A percentile compares a stretch with the other conserved stretches of the same genome.
Evolutionary conservation across 2,113 vertebrate species (phyloP).

Genomic region (Dromas ardeola): DNA sequence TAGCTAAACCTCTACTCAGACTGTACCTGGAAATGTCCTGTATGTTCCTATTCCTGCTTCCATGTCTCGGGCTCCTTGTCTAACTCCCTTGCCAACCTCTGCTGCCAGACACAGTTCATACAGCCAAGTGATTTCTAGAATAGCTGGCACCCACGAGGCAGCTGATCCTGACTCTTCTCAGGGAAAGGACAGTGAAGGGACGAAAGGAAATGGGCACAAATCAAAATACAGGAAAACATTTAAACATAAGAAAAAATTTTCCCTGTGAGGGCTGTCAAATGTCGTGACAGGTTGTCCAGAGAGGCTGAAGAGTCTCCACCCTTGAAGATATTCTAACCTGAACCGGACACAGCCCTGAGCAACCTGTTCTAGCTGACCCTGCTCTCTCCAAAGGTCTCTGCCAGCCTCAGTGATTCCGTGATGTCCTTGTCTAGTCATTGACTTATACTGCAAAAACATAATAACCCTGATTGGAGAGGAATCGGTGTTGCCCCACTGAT

Average conservation of each 20-base stretch:
- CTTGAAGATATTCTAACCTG: not conserved
- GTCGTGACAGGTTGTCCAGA: not conserved
- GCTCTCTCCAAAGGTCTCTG: not conserved
- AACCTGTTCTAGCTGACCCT: not conserved
- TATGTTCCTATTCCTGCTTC: not conserved
- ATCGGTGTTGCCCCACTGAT: not conserved
- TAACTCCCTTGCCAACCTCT: not conserved
- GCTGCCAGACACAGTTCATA: not conserved
- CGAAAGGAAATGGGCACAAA: not conserved
- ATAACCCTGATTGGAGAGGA: not conserved
- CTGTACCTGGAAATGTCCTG: not conserved
- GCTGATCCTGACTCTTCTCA: not conserved
- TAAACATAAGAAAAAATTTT: not conserved
- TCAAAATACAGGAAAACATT: not conserved
- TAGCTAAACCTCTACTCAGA: not conserved
- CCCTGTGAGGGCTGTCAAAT: not conserved
- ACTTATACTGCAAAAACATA: not conserved
- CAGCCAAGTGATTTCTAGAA: not conserved
- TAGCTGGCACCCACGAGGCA: not conserved
- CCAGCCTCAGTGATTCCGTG: not conserved
- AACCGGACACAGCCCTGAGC: not conserved
- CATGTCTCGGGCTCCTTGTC: fast-evolving
- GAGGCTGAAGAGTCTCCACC: not conserved
- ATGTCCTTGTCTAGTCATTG: not conserved
- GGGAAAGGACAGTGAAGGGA: not conserved